Evolutionary conservation across 2,888 invertebrate genomes (phyloP), one percentile per base, ranked within the genome.

Genomic region (Sussaba pulchella): DNA sequence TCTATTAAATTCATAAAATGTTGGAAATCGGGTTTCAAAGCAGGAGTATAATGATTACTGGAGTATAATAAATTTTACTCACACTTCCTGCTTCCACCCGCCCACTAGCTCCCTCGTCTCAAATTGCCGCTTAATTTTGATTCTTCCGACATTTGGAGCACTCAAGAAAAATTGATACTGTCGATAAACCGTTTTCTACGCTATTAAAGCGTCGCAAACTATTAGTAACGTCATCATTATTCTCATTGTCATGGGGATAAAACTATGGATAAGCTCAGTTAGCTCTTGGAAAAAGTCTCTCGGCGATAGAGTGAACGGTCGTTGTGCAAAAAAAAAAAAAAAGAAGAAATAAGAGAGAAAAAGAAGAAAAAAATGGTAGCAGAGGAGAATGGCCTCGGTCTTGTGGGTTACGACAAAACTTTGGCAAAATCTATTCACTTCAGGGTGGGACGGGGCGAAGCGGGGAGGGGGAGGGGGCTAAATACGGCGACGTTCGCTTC

Each of bases 341-440:
- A 66, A 54, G n/a, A 26, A 14, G 5, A n/a, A 26, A 24, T 10
- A 36, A 31, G 26, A 36, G 31, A 57, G 57, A 54, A 19, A 39
- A 24, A 9, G 12, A 31, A 21, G 17, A 70, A 54, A 70, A 6
- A 24, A n/a, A 41, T 54, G 17, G 24, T 17, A 12, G 36, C 31
- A 12, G 52, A 26, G 14, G 54, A 63, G 67, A 71, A 67, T 61
- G 19, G 21, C 26, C 61, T 57, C 26, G 70, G 57, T 57, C 14
- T 52, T 47, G 9, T 54, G 10, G 50, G 54, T 12, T 19, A 59
- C 47, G 50, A 73, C 50, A 59, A 77, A 81, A 81, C 64, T 77
- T 81, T 70, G 31, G 57, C 43, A 41, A 77, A 77, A 77, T 81
- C 70, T 70, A 77, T 81, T 77, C 64, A 66, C 74, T 45, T 39